Conservation (phyloP, 2,888 invertebrate species). For the Spilosoma lubricipeda region DNA sequence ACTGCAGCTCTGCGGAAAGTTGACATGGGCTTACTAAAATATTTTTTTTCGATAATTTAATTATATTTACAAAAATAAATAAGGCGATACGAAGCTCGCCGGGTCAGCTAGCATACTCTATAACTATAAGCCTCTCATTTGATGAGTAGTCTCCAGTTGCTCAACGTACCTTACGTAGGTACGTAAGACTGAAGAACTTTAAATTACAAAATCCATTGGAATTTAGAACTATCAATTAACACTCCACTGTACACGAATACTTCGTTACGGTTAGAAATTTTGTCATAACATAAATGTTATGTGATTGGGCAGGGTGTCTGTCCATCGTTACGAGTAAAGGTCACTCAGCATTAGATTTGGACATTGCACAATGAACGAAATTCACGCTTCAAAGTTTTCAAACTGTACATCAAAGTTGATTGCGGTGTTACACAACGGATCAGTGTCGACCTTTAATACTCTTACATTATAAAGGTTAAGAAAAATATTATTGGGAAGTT, state of each 20-base stretch:
- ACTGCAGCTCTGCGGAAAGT: no score
- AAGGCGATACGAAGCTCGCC: no score
- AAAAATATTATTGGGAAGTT: slow-evolving; percentile 20
- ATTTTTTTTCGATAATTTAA: no score
- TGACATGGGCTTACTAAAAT: no score
- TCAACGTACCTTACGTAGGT: background rate
- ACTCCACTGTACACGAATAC: background rate
- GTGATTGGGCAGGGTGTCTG: slow-evolving; percentile 44
- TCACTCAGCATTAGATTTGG: slow-evolving; percentile 51
- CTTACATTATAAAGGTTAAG: slow-evolving; percentile 50
- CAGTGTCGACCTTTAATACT: slow-evolving; percentile 64
- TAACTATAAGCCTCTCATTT: background rate
- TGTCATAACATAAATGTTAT: slow-evolving; percentile 5
- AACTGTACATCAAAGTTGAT: slow-evolving; percentile 65
- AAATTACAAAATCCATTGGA: background rate
- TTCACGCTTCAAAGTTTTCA: slow-evolving; percentile 66
- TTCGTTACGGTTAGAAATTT: slow-evolving; percentile 4
- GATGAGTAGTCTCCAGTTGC: background rate
- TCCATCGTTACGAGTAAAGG: slow-evolving; percentile 66
- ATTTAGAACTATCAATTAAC: background rate
- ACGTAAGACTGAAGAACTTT: background rate
- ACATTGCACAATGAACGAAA: slow-evolving; percentile 74
- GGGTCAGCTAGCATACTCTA: no score
- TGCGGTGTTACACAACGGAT: slow-evolving; percentile 68
- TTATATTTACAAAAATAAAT: no score